Conservation (phyloP, 2,888 invertebrate species). For the Microplitis deprimator region DNA sequence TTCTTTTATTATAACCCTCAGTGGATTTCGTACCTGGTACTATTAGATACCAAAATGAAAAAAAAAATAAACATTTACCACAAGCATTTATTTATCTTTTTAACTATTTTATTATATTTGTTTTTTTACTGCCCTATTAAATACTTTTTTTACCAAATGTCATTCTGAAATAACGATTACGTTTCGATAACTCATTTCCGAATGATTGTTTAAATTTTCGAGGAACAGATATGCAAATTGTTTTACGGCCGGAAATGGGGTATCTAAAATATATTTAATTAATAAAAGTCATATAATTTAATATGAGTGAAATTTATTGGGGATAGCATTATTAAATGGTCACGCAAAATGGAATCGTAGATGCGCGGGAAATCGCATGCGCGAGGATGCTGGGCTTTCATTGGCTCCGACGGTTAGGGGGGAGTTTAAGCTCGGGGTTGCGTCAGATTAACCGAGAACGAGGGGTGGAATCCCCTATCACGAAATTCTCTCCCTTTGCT, state of each 20-base stretch:
- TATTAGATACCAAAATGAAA: conserved; percentile 20
- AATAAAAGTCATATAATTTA: background rate
- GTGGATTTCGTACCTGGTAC: conserved; percentile 47
- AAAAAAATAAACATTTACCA: conserved; percentile 25
- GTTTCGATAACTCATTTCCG: background rate
- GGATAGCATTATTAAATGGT: conserved; percentile 15
- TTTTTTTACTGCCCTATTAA: conserved; percentile 1
- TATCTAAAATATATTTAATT: background rate
- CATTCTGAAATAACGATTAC: background rate
- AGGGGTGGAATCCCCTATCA: conserved; percentile 47
- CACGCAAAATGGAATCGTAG: conserved; percentile 58
- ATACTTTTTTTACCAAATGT: background rate
- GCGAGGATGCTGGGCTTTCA: conserved; percentile 66
- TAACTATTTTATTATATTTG: background rate
- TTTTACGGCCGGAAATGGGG: background rate
- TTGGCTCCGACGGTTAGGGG: conserved; percentile 60
- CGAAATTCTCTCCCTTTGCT: conserved; percentile 26
- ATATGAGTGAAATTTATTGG: background rate
- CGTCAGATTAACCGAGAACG: conserved; percentile 53
- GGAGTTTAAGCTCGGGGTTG: conserved; percentile 56
- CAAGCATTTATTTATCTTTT: conserved; percentile 20
- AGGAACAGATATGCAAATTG: background rate
- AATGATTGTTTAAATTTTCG: background rate
- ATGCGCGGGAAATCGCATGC: conserved; percentile 61
- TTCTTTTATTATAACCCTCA: conserved; percentile 61